Percentiles rank a stretch among this genome's conserved stretches.
Evolutionary conservation across 2,888 invertebrate genomes (phyloP).

Genomic region (Horisme vitalbata): DNA sequence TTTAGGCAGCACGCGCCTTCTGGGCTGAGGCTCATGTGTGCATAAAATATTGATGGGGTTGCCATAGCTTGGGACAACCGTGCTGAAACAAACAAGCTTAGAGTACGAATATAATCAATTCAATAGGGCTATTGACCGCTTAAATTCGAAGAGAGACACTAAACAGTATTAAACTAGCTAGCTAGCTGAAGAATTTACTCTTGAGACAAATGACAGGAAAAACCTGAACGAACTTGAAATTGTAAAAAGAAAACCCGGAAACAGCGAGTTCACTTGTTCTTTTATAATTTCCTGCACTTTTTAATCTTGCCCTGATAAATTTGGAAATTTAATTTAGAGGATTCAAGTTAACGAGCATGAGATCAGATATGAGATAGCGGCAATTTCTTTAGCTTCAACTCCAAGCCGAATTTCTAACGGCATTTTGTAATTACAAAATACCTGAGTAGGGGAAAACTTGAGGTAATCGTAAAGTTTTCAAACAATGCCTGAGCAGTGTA

Average conservation of each 20-base stretch:
- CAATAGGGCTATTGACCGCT: neutral
- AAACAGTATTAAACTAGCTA: too few species aligned
- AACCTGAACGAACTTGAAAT: too few species aligned
- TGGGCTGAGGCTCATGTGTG: slow-evolving; percentile 50
- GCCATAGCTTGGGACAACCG: slow-evolving; percentile 31
- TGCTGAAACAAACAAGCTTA: slow-evolving; percentile 16
- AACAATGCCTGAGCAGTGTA: slow-evolving; percentile 18
- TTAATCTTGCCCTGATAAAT: too few species aligned
- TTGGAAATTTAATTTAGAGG: neutral
- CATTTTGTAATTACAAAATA: slow-evolving; percentile 54
- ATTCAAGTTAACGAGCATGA: slow-evolving; percentile 32
- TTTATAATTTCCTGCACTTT: too few species aligned
- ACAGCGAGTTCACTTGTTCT: too few species aligned
- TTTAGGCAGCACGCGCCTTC: slow-evolving; percentile 43
- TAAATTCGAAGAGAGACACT: neutral
- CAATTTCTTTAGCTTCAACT: slow-evolving; percentile 43
- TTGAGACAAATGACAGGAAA: too few species aligned
- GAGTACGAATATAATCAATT: slow-evolving; percentile 1
- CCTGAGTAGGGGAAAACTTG: slow-evolving; percentile 43
- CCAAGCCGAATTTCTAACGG: slow-evolving; percentile 45
- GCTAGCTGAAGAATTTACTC: too few species aligned
- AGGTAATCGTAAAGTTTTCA: slow-evolving; percentile 48
- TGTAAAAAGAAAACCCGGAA: too few species aligned
- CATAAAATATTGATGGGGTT: slow-evolving; percentile 60
- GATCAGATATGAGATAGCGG: slow-evolving; percentile 46